A percentile compares a stretch with the other conserved stretches of the same genome.
These are phyloP conservation scores for Rynchops niger DNA, from an alignment of 2,113 vertebrate species.

Conservation along the genomic window DNA sequence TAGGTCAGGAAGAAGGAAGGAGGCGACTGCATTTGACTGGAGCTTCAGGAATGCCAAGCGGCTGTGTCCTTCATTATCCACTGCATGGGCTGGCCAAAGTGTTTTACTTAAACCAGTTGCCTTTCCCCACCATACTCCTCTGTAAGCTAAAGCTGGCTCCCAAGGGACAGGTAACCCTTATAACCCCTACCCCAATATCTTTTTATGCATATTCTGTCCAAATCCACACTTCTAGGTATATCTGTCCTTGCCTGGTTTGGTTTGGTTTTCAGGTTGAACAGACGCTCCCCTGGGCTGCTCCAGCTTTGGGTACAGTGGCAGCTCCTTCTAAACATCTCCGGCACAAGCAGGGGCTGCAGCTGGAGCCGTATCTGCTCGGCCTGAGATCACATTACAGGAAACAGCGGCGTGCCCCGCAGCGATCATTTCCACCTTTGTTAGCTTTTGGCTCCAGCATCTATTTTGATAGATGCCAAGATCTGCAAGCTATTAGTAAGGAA, in stretches of 20 bases:
- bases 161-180: not conserved
- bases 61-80: not conserved
- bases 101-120: not conserved
- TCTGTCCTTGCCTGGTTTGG: not conserved
- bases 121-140: not conserved
- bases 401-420: not conserved
- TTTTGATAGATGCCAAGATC: conserved; percentile 13
- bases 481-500: conserved; percentile 22
- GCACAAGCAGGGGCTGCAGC: not conserved
- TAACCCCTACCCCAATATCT: not conserved
- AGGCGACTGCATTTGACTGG: not conserved
- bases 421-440: conserved; percentile 34
- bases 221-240: not conserved
- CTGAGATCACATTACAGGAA: conserved; percentile 6
- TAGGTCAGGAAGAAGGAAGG: not conserved
- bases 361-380: not conserved
- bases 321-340: not conserved
- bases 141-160: not conserved
- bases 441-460: conserved; percentile 25
- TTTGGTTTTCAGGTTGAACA: not conserved
- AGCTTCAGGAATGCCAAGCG: rapidly evolving
- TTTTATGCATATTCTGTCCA: not conserved
- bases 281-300: not conserved
- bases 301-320: not conserved
- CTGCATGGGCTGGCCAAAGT: rapidly evolving